These are phyloP conservation scores for Tachyglossus aculeatus DNA, from an alignment of 2,797 vertebrate species.

Conservation along the genomic window DNA sequence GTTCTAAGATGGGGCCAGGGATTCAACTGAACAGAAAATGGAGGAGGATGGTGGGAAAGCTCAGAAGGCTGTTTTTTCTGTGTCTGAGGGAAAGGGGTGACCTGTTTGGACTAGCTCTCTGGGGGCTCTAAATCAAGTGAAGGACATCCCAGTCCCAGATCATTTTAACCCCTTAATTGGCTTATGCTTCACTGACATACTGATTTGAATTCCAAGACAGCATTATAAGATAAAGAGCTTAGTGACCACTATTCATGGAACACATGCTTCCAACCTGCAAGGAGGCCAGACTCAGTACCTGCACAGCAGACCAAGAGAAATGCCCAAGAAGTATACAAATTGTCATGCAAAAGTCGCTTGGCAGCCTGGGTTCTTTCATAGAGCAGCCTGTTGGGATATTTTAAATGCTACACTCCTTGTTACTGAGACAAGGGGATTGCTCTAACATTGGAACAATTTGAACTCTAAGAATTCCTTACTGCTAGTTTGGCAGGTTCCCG, in stretches of 20 bases:
- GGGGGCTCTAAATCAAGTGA: conserved; percentile 58
- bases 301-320: neutral
- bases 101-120: conserved; percentile 12
- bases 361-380: conserved; percentile 10
- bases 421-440: too few species aligned
- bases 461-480: too few species aligned
- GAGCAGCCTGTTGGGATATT: neutral
- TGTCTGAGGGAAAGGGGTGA: conserved; percentile 64
- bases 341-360: neutral
- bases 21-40: neutral
- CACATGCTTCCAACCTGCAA: conserved; percentile 22
- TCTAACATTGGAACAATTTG: too few species aligned
- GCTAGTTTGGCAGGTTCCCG: too few species aligned
- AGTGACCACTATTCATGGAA: conserved; percentile 49
- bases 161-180: conserved; percentile 65
- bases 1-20: conserved; percentile 30
- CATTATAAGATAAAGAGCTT: conserved; percentile 69
- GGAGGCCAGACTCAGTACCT: neutral
- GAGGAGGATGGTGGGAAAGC: conserved; percentile 35
- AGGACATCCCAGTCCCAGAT: conserved; percentile 56
- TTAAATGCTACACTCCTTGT: neutral
- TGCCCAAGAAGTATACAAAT: neutral
- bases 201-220: conserved; percentile 48
- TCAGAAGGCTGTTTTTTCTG: conserved; percentile 55
- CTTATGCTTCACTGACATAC: conserved; percentile 46